phyloP scores from a whole-genome alignment of 2,797 vertebrate species.

The Emydoidea blandingii region DNA sequence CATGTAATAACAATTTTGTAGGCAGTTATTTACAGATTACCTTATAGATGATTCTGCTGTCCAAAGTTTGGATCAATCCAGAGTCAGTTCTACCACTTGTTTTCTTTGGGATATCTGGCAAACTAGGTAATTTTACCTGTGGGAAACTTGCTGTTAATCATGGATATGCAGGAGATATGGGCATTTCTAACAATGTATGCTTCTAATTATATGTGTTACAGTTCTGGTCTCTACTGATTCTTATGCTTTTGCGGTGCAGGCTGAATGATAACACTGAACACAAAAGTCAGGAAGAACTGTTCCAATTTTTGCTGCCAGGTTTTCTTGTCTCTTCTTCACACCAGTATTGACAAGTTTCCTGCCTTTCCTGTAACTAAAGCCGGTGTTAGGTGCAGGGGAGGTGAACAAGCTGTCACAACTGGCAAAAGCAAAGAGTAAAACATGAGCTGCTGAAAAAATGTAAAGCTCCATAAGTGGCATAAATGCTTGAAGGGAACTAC shows the following conservation, averaged over 20 bases:
- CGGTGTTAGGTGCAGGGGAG: slow-evolving; percentile 39
- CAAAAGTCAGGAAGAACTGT: background rate
- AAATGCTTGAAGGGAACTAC: background rate
- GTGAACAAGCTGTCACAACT: slow-evolving; percentile 32
- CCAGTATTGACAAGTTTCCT: slow-evolving; percentile 40
- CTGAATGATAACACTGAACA: slow-evolving; percentile 38
- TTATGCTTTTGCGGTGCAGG: slow-evolving; percentile 24
- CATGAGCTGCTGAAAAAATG: background rate
- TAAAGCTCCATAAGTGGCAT: slow-evolving; percentile 33
- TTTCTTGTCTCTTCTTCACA: slow-evolving; percentile 16
- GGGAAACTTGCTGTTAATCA: slow-evolving; percentile 27
- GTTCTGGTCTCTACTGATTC: slow-evolving; percentile 5
- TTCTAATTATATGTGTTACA: slow-evolving; percentile 56
- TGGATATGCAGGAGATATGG: slow-evolving; percentile 14
- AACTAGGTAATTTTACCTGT: slow-evolving; percentile 27
- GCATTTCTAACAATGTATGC: slow-evolving; percentile 47
- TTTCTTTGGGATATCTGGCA: slow-evolving; percentile 31
- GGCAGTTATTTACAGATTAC: background rate
- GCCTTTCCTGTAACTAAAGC: slow-evolving; percentile 27
- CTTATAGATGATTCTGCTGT: slow-evolving; percentile 13
- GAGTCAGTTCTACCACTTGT: slow-evolving; percentile 29
- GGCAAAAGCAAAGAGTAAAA: slow-evolving; percentile 18
- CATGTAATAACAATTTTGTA: background rate
- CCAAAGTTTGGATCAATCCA: background rate
- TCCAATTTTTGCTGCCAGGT: slow-evolving; percentile 59